Conservation (phyloP, 2,113 vertebrate genomes). For the Climacteris rufus region DNA sequence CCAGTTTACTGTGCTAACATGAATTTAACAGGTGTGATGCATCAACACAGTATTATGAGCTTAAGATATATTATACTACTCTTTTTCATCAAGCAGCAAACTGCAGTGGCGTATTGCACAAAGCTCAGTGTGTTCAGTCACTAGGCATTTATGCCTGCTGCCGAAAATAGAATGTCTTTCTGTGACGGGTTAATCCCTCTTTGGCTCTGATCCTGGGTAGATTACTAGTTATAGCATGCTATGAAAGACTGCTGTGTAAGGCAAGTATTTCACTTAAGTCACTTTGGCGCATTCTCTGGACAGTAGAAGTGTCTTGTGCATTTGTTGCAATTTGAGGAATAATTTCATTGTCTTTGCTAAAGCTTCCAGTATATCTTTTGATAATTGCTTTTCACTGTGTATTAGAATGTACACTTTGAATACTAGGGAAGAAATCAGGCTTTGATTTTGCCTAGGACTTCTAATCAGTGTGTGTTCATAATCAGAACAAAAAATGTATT, state of each 20-base stretch:
- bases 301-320: background rate
- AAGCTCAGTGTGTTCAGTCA: slow-evolving; percentile 51
- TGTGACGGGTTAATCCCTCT: slow-evolving; percentile 77
- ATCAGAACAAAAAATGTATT: background rate
- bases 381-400: background rate
- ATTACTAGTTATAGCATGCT: slow-evolving; percentile 71
- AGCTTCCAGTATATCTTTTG: background rate
- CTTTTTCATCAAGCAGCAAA: slow-evolving; percentile 13
- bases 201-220: slow-evolving; percentile 68
- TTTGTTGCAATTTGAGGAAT: background rate
- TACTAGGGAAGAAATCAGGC: background rate
- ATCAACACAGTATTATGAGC: background rate
- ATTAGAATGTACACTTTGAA: background rate
- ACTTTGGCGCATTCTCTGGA: slow-evolving; percentile 7
- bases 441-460: background rate
- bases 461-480: background rate
- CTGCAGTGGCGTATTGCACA: slow-evolving; percentile 27
- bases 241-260: slow-evolving; percentile 55
- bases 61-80: background rate
- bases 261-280: slow-evolving; percentile 60
- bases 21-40: background rate
- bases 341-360: background rate
- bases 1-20: background rate
- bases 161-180: slow-evolving; percentile 78
- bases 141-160: slow-evolving; percentile 64